Evolutionary conservation across 2,888 invertebrate genomes (phyloP).

Genomic region (Nomada ruficornis): DNA sequence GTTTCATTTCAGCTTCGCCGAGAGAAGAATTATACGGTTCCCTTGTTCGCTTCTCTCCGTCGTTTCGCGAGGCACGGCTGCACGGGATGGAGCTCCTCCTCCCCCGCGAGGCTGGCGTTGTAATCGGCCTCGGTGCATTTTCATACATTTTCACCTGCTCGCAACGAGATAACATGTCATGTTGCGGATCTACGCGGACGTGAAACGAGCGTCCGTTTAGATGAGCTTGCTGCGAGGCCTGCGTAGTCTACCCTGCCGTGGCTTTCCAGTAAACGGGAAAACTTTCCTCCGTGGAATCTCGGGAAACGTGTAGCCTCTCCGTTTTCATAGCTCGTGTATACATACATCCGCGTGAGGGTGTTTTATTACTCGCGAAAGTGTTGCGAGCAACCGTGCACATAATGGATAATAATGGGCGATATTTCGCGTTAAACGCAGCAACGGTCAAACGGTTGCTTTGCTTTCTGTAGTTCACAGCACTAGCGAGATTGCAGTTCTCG

Average conservation of each 20-base stretch:
- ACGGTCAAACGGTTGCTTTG: slow-evolving; percentile 11
- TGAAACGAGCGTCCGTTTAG: slow-evolving; percentile 18
- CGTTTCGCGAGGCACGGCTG: slow-evolving; percentile 26
- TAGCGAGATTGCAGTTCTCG: neutral
- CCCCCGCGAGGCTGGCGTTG: slow-evolving; percentile 15
- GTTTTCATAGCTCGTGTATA: slow-evolving; percentile 29
- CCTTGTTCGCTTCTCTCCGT: slow-evolving; percentile 39
- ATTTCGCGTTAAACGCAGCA: slow-evolving; percentile 14
- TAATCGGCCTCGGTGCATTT: neutral
- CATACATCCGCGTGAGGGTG: slow-evolving; percentile 13
- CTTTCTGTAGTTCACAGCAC: neutral
- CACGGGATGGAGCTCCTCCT: neutral
- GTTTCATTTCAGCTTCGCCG: slow-evolving; percentile 62
- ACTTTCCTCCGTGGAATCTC: slow-evolving; percentile 55
- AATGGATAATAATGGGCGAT: slow-evolving; percentile 37
- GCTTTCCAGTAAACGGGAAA: slow-evolving; percentile 40
- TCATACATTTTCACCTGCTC: slow-evolving; percentile 44
- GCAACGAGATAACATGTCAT: slow-evolving; percentile 41
- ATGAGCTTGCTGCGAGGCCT: slow-evolving; percentile 30
- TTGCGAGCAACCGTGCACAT: neutral
- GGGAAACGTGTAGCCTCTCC: slow-evolving; percentile 11
- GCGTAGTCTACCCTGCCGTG: slow-evolving; percentile 42
- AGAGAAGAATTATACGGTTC: slow-evolving; percentile 64
- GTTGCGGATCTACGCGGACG: slow-evolving; percentile 28
- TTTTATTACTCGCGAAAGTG: slow-evolving; percentile 24